Evolutionary conservation across 2,888 invertebrate genomes (phyloP), one percentile per base, ranked within the genome.

Genomic region (Neria commutata): DNA sequence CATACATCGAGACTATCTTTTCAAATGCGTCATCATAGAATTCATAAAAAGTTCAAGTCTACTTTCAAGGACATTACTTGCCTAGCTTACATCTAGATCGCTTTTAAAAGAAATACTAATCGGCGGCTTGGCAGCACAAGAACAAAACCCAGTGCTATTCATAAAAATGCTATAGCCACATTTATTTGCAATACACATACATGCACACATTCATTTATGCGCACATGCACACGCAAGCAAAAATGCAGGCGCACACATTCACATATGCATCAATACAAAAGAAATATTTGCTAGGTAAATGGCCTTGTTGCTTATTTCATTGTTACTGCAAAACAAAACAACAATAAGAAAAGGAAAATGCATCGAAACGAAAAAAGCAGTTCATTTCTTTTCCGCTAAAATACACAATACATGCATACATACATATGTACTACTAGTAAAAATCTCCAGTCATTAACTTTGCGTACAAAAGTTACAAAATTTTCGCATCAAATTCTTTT

Each of bases 361-460:
- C n/a, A 14, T 37, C n/a, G n/a, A 37, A 37, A 37, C 8, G n/a
- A 8, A 37, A 37, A 37, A 8, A n/a, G n/a, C 37, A 37, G 2
- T 37, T 49, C 34, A 33, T 54, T 52, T 37, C 23, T 34, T 46
- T 23, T 46, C 64, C 58, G 72, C 71, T 73, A 70, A 48, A 62
- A 58, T 60, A 63, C 42, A 24, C 4, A 25, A 24, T 47, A 11
- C 17, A 19, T n/a, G n/a, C n/a, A n/a, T n/a, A n/a, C n/a, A n/a
- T n/a, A n/a, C n/a, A 61, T 70, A 62, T 69, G 67, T 16, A 10
- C 21, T 46, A 46, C 21, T 46, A 46, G n/a, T 64, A 71, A 69
- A 62, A 73, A 67, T 74, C 76, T 74, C 74, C 76, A 75, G 75
- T 75, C 75, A 75, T 75, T 75, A 75, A 76, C 77, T 76, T 75